Base-by-base conservation (phyloP, 2,113 vertebrate species). In the Chiloscyllium plagiosum region DNA sequence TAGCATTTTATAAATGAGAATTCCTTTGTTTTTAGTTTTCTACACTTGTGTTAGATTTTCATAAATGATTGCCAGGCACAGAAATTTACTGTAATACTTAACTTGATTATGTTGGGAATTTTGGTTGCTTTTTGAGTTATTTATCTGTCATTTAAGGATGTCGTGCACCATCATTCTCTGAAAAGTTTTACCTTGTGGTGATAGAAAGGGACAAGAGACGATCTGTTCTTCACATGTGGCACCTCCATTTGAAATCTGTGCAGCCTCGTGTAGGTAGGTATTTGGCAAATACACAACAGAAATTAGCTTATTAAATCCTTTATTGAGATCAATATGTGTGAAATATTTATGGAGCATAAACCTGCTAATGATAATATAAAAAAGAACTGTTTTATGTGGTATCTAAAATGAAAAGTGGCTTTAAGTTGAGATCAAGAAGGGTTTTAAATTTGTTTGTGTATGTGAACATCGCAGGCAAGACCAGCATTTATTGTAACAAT, bases 151-250 rank as follows among this genome's bases (percentile, higher is more conserved):
- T 68, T 97, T 90, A 96, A 99, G 99, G 99, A 47, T 99, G 98
- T 97, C 98, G 98, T 56, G 98, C 99, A 95, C 98, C 99, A 72
- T 98, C 99, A 1, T 99, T 99, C 97, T 99, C 99, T 95, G 99
- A 99, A 97, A 99, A 99, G 97, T 99, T 99, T 97, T 99, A 99
- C 96, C 97, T 99, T 96, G 98, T 99, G 96, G 98, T 99, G 96
- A 99, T 99, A 96, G 99, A 99, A 97, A 99, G 99, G 97, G 98
- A 99, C 86, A 98, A 97, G 97, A 97, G 98, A 96, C 98, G 97
- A 97, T 99, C 99, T 56, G 97, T 99, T 96, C 98, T 99, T 95
- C 98, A 99, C 95, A 99, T 99, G 99, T 99, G 99, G 99, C 98
- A 99, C 96, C 98, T 99, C 96, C 99, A 99, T 96, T 98, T 99